phyloP scores from a whole-genome alignment of 1,140 invertebrate species.

The Macrocentrus cingulum region DNA sequence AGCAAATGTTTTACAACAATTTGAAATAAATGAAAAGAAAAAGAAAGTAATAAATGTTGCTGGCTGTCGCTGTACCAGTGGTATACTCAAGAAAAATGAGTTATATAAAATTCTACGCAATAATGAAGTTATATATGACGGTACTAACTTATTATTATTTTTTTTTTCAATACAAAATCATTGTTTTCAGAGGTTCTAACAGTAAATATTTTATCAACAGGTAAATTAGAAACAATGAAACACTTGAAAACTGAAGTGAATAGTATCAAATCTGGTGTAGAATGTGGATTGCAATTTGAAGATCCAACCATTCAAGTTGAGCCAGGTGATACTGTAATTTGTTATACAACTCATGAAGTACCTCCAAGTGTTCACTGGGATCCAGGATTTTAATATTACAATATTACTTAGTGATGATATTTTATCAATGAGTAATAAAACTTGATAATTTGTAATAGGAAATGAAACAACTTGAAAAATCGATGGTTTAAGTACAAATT shows the following conservation, averaged over 20 bases:
- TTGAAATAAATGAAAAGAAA: conserved; percentile 78
- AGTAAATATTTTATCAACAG: conserved; percentile 50
- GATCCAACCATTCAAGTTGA: conserved; percentile 67
- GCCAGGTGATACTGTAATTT: conserved; percentile 78
- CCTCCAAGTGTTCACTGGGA: conserved; percentile 76
- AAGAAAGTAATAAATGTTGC: conserved; percentile 86
- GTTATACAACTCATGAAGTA: conserved; percentile 70
- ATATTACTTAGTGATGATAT: background rate
- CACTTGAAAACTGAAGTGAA: conserved; percentile 89
- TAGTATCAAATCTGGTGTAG: conserved; percentile 77
- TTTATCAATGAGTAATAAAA: background rate
- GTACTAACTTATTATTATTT: conserved; percentile 50
- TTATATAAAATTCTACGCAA: conserved; percentile 72
- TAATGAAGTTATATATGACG: conserved; percentile 73
- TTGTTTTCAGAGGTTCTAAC: no score
- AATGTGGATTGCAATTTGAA: conserved; percentile 83
- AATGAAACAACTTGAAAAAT: conserved; percentile 7
- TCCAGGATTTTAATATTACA: conserved; percentile 71
- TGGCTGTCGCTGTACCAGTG: conserved; percentile 83
- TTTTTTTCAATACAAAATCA: background rate
- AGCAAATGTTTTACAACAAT: conserved; percentile 83
- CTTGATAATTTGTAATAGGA: background rate
- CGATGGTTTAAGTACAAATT: conserved; percentile 28
- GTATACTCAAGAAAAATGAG: conserved; percentile 70
- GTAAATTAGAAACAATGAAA: conserved; percentile 76